Evolutionary conservation across 2,113 vertebrate species (phyloP).

Genomic region (Indri indri): DNA sequence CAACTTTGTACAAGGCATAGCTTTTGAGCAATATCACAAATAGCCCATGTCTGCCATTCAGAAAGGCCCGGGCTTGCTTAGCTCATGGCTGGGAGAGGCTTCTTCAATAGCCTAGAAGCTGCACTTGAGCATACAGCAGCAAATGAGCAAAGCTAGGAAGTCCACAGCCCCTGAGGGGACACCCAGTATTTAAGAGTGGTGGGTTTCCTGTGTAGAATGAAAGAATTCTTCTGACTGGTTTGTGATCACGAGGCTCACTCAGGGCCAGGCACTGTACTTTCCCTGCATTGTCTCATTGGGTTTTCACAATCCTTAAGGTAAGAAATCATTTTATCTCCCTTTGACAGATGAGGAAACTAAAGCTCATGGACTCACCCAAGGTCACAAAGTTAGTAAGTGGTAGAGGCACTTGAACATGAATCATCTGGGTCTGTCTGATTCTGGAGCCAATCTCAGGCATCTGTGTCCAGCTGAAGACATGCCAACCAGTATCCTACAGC

Average conservation of each 20-base stretch:
- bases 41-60: not conserved
- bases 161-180: not conserved
- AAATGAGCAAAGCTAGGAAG: not conserved
- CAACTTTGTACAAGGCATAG: not conserved
- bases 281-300: not conserved
- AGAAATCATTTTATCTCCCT: not conserved
- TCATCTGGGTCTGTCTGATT: not conserved
- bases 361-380: not conserved
- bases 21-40: not conserved
- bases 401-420: not conserved
- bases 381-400: not conserved
- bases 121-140: not conserved
- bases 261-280: not conserved
- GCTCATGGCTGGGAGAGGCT: not conserved
- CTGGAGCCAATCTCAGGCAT: not conserved
- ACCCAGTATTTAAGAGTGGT: not conserved
- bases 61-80: not conserved
- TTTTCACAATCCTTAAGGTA: not conserved
- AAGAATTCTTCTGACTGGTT: not conserved
- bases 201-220: constrained; percentile 35
- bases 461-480: not conserved
- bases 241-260: not conserved
- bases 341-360: constrained; percentile 12
- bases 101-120: not conserved
- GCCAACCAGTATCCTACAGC: not conserved